A percentile compares a stretch with the other conserved stretches of the same genome.
Conservation (phyloP, 2,797 vertebrate species). For the Cossypha niveicapilla region DNA sequence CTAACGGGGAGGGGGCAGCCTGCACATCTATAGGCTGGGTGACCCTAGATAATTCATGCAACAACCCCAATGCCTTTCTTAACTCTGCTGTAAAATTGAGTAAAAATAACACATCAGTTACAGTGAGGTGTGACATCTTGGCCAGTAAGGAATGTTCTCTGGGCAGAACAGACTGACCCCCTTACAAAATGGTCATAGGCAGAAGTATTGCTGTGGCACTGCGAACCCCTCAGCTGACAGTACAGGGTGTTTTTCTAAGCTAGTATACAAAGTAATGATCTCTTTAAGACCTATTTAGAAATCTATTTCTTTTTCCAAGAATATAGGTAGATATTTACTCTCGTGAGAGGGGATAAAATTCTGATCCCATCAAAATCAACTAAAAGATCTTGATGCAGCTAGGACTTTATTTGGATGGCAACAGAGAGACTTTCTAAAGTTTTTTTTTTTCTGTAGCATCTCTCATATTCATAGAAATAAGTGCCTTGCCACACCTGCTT, state of each 20-base stretch:
- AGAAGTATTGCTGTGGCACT: not conserved
- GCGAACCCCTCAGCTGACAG: not conserved
- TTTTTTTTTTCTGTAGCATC: not conserved
- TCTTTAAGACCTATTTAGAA: not conserved
- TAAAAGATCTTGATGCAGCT: not conserved
- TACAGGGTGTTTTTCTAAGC: not conserved
- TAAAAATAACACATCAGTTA: not conserved
- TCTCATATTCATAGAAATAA: not conserved
- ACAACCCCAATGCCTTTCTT: not conserved
- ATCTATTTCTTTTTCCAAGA: not conserved
- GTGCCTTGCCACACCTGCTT: not conserved
- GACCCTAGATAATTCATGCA: not conserved
- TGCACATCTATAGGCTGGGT: not conserved
- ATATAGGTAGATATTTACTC: not conserved
- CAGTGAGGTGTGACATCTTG: not conserved
- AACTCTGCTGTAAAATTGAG: not conserved
- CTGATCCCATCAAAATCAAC: not conserved
- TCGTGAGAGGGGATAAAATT: not conserved
- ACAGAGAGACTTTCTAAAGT: not conserved
- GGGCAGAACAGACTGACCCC: not conserved
- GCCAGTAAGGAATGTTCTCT: not conserved
- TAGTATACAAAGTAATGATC: not conserved
- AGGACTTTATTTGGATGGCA: not conserved
- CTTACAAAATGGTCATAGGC: not conserved
- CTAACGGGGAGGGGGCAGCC: not conserved